Base-by-base conservation (phyloP, 2,113 vertebrate species). In the Melanostigma gelatinosum region DNA sequence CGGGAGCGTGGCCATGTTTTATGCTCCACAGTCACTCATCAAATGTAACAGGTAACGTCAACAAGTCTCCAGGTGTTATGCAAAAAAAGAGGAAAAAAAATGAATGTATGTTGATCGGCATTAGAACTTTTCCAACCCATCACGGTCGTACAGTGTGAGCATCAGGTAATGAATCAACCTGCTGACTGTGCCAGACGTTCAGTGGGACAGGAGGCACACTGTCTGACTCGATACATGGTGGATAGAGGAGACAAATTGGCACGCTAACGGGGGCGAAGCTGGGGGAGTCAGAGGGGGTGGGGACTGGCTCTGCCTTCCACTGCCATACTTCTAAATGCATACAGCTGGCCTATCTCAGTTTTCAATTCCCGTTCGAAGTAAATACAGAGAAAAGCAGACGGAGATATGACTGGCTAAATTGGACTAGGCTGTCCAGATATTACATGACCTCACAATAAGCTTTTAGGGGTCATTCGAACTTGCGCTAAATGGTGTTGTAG, bases 381-480 rank as follows among this genome's bases (percentile, higher is more conserved):
- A 91, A 91, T 88, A 86, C 83, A 73, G 46, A 67, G 83, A 62
- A 71, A 90, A 90, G 75, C 90, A 91, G 90, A 94, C 91, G 88
- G 92, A 93, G 91, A 91, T 90, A 90, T 74, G 90, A 92, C 75
- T 36, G 55, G 48, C 77, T 91, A 87, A 90, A 93, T 93, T 92
- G 86, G 81, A 92, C 87, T 72, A 79, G 87, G 92, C 92, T 93
- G 91, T 89, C 86, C 76, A 93, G 92, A 93, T 93, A 92, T 87
- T 87, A 80, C 74, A 75, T 86, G 85, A 88, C 91, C 85, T 88
- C 80, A 68, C 71, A 84, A 24, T 72, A 77, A 77, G 89, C 92
- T 90, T 93, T 92, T 86, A 91, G 84, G 87, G 90, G 90, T 91
- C 90, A 88, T 88, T 88, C 63, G 2, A 83, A 90, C 87, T 87